Conservation (phyloP, 2,113 vertebrate species). For the Enhydra lutris region DNA sequence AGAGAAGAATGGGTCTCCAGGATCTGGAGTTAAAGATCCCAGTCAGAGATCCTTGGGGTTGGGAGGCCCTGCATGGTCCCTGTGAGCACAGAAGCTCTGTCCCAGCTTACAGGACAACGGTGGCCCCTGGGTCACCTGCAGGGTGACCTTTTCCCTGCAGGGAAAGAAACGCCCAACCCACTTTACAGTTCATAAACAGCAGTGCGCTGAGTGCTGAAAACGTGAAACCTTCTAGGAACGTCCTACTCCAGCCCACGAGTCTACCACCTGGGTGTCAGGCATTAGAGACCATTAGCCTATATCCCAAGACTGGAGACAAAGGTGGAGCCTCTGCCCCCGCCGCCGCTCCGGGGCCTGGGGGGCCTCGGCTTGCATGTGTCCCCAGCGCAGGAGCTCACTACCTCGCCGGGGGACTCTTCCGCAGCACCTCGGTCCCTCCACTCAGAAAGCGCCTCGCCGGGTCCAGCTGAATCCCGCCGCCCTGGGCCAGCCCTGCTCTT, state of each 20-base stretch:
- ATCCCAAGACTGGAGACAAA: background rate
- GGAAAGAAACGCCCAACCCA: background rate
- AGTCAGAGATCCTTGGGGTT: background rate
- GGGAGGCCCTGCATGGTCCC: background rate
- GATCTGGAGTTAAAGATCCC: background rate
- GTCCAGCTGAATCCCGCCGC: background rate
- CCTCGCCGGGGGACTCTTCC: background rate
- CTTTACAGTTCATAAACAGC: background rate
- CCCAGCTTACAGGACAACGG: background rate
- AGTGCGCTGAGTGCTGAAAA: background rate
- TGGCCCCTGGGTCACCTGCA: background rate
- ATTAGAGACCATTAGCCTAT: background rate
- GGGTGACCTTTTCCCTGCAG: background rate
- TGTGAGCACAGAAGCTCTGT: background rate
- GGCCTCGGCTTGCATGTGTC: background rate
- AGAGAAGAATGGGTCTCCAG: background rate
- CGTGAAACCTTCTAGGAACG: background rate
- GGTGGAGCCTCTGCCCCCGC: background rate
- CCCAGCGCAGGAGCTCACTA: background rate
- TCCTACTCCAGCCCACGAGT: background rate
- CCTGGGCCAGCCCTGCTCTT: background rate
- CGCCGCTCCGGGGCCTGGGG: accelerated
- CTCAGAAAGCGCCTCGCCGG: background rate
- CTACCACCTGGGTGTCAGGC: background rate
- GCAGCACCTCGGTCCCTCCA: background rate